A percentile compares a stretch with the other conserved stretches of the same genome.
phyloP scores from a whole-genome alignment of 2,888 invertebrate species.

The Philereme vetulata region DNA sequence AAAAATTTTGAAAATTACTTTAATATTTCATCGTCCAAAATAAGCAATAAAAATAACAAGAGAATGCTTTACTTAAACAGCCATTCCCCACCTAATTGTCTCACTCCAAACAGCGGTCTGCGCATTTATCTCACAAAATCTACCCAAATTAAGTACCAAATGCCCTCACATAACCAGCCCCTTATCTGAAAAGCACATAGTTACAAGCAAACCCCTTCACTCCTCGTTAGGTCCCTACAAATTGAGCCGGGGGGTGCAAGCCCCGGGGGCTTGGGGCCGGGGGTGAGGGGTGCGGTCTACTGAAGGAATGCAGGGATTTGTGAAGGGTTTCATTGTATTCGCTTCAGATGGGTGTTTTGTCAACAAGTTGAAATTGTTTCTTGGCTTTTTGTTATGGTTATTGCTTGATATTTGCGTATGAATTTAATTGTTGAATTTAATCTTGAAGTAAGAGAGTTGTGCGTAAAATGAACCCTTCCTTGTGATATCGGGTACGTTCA shows the following conservation, averaged over 20 bases:
- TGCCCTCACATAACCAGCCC: slow-evolving; percentile 39
- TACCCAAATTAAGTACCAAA: slow-evolving; percentile 40
- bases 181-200: slow-evolving; percentile 39
- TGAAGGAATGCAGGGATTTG: slow-evolving; percentile 42
- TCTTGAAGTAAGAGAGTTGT: neutral
- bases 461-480: no score
- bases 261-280: slow-evolving; percentile 23
- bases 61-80: slow-evolving; percentile 14
- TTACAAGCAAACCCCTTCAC: slow-evolving; percentile 50
- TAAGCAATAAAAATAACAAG: slow-evolving; percentile 1
- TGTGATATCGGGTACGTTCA: no score
- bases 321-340: slow-evolving; percentile 39
- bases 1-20: neutral
- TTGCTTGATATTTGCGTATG: slow-evolving; percentile 11
- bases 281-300: slow-evolving; percentile 35
- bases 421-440: neutral
- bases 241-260: slow-evolving; percentile 51
- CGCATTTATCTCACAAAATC: slow-evolving; percentile 34
- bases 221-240: slow-evolving; percentile 64
- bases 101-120: slow-evolving; percentile 12
- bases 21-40: neutral
- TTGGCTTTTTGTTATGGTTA: slow-evolving; percentile 24
- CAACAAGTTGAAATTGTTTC: slow-evolving; percentile 37
- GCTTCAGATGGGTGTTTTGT: slow-evolving; percentile 37
- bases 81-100: slow-evolving; percentile 22